Evolutionary conservation across 2,888 invertebrate genomes (phyloP).

Genomic region (Ectemnius cavifrons): DNA sequence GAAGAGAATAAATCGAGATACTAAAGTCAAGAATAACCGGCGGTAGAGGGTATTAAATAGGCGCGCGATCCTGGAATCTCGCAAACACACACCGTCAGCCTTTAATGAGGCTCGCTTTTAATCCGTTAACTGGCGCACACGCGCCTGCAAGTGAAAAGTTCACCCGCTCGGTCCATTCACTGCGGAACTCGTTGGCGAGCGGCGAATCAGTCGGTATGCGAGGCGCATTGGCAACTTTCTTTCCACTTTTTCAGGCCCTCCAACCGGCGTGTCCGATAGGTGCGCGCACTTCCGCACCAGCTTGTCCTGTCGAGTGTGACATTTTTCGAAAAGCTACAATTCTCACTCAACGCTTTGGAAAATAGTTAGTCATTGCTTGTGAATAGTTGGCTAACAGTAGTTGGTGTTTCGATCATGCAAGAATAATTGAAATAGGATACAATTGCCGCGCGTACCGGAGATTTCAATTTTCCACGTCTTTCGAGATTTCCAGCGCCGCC

Average conservation of each 20-base stretch:
- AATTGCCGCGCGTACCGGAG: no score
- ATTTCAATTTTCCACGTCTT: neutral
- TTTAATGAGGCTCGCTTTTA: conserved; percentile 34
- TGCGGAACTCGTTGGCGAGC: conserved; percentile 54
- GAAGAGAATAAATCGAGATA: no score
- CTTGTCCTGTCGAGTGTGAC: no score
- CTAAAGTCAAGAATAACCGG: neutral
- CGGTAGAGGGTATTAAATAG: no score
- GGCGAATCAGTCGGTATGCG: conserved; percentile 53
- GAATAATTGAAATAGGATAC: no score
- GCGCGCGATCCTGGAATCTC: neutral
- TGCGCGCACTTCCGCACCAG: no score
- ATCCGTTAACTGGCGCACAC: conserved; percentile 21
- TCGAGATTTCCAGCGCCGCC: neutral
- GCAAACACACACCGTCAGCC: neutral
- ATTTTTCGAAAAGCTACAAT: no score
- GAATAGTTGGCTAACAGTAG: no score
- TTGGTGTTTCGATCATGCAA: no score
- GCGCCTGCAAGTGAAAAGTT: conserved; percentile 52
- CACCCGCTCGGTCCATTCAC: conserved; percentile 60
- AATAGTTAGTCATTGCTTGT: no score
- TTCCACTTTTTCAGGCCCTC: conserved; percentile 55
- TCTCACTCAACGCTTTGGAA: no score
- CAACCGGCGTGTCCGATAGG: no score
- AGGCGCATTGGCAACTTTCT: conserved; percentile 61